Percentiles rank a stretch among this genome's conserved stretches.
phyloP scores from a whole-genome alignment of 2,888 invertebrate genomes.

The Hanleya hanleyi region DNA sequence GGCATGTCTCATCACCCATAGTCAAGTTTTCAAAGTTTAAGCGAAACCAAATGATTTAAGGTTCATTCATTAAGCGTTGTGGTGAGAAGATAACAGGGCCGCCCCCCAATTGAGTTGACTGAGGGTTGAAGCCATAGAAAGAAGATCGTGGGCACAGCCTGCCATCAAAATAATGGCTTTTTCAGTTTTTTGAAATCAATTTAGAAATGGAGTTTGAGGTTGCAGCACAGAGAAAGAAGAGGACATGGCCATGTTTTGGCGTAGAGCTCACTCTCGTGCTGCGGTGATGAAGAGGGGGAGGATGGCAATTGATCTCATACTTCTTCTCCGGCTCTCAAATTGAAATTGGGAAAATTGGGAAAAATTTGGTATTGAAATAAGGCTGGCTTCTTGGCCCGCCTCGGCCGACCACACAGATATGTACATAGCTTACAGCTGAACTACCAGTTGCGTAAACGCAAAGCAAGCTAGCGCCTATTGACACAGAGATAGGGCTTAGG shows the following conservation, averaged over 20 bases:
- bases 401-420: neutral
- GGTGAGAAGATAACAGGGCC: no score
- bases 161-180: neutral
- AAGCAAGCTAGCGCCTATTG: constrained; percentile 2
- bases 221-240: no score
- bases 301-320: neutral
- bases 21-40: no score
- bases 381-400: neutral
- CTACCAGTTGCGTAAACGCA: constrained; percentile 8
- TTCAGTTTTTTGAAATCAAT: neutral
- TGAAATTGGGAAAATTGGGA: constrained; percentile 6
- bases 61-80: no score
- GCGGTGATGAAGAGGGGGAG: no score
- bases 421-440: constrained; percentile 1
- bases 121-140: no score
- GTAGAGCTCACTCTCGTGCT: no score
- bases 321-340: neutral
- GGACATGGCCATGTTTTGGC: no score
- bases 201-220: constrained; percentile 4
- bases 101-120: no score
- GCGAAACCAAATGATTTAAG: no score
- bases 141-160: no score
- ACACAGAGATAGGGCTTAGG: constrained; percentile 7
- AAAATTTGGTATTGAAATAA: constrained; percentile 9
- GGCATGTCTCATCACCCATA: no score